Base-by-base conservation (phyloP, 1,140 invertebrate genomes). In the Druon quercuslanigerum region DNA sequence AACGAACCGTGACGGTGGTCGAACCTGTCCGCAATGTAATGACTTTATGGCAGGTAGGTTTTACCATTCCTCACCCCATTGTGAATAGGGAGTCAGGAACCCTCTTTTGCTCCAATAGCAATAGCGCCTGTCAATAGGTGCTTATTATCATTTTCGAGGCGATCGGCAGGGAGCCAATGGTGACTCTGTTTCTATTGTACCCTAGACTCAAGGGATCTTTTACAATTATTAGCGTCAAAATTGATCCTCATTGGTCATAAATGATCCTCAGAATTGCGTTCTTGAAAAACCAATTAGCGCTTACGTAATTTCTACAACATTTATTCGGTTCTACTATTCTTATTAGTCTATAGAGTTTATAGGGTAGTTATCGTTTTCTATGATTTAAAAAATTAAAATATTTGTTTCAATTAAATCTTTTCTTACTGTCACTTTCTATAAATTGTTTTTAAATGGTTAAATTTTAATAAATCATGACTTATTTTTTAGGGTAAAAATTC, bases 11-110 rank as follows among this genome's bases (percentile, higher is more conserved):
- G 75, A 74, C 74, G 72, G 77, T 82, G 73, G 71, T 76, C 74
- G 71, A 75, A 82, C 77, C 72, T 82, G 73, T 82, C 82, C 79
- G 74, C 80, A 84, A 80, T 74, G 51, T 84, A 83, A 82, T 86
- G 79, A 83, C 71, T 84, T 85, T 80, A 83, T 73, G 80, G 66
- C 70, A 76, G 78, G 51, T 78, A 72, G 33, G 51, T 50, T 75
- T 78, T 54, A 73, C 57, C 12, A 66, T 66, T 66, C 25, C 25
- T 33, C 25, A 40, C 60, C 60, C 60, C 33, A 66, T 40, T 66
- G 25, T 66, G 40, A 11, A 66, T 66, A n/a, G 16, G 14, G 14
- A 40, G 60, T 40, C 60, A 66, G 60, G 33, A 33, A 66, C 60
- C 60, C 16, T 66, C 60, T 66, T 66, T 40, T 40, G 33, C 60